These are phyloP conservation scores for Pygoscelis antarcticus DNA, from an alignment of 2,113 vertebrate genomes.

Conservation along the genomic window DNA sequence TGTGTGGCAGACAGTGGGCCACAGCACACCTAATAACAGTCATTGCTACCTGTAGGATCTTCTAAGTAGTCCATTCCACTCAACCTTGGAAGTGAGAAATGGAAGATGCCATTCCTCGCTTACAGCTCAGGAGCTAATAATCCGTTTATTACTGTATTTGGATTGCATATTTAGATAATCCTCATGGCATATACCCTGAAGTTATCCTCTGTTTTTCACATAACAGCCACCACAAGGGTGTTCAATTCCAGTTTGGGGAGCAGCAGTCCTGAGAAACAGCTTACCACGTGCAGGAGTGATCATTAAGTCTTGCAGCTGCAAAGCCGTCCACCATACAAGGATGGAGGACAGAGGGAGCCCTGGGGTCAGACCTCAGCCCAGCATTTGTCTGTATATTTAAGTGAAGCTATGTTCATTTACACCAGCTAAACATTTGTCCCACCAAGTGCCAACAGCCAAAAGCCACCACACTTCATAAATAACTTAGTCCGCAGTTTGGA, in stretches of 20 bases:
- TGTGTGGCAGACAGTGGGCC: neutral
- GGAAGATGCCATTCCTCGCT: neutral
- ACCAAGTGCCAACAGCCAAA: neutral
- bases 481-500: neutral
- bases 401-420: neutral
- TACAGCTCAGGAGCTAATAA: neutral
- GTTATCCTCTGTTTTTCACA: neutral
- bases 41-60: neutral
- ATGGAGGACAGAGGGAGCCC: neutral
- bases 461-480: neutral
- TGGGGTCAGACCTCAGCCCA: neutral
- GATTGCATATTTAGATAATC: neutral
- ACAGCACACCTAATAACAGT: neutral
- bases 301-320: neutral
- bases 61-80: neutral
- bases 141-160: neutral
- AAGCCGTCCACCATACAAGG: neutral
- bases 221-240: neutral
- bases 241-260: neutral
- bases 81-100: rapidly evolving
- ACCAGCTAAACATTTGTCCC: neutral
- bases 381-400: neutral
- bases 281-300: neutral
- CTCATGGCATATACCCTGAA: neutral
- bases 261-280: neutral